Percentiles rank a stretch among this genome's conserved stretches.
These are phyloP conservation scores for Sebastes kiyomatsui DNA, from an alignment of 2,797 vertebrate genomes.

Conservation along the genomic window DNA sequence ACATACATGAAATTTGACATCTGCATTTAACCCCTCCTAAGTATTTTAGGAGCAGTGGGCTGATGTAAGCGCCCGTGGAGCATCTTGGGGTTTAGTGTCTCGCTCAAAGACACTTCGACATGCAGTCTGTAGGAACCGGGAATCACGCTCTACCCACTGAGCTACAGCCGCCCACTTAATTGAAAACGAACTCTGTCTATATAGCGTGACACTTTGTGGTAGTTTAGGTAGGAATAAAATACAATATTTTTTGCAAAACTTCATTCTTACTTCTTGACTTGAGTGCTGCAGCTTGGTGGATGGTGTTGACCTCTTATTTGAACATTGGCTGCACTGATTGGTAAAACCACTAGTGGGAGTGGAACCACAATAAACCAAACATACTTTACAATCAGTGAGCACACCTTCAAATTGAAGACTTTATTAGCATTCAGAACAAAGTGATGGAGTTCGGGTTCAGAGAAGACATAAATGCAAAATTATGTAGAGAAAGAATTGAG, in stretches of 20 bases:
- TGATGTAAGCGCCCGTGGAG: too few species aligned
- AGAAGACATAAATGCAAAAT: background rate
- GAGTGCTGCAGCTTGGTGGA: too few species aligned
- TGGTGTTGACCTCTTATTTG: background rate
- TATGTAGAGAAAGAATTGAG: background rate
- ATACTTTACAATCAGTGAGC: background rate
- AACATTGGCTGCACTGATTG: slow-evolving; percentile 7
- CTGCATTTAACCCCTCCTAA: too few species aligned
- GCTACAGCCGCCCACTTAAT: background rate
- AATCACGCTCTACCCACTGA: too few species aligned
- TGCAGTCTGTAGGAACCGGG: too few species aligned
- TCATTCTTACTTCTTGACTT: background rate
- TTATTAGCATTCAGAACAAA: background rate
- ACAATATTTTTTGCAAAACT: too few species aligned
- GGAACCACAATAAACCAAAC: background rate
- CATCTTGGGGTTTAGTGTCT: too few species aligned
- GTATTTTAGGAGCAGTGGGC: too few species aligned
- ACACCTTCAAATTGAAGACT: background rate
- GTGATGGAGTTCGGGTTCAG: background rate
- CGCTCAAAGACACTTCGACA: too few species aligned
- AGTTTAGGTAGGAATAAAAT: background rate
- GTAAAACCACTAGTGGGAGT: slow-evolving; percentile 55
- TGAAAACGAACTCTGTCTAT: background rate
- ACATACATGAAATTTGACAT: too few species aligned
- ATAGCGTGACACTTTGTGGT: background rate